These are phyloP conservation scores for Gobionotothen gibberifrons DNA, from an alignment of 2,797 vertebrate genomes.

Conservation along the genomic window DNA sequence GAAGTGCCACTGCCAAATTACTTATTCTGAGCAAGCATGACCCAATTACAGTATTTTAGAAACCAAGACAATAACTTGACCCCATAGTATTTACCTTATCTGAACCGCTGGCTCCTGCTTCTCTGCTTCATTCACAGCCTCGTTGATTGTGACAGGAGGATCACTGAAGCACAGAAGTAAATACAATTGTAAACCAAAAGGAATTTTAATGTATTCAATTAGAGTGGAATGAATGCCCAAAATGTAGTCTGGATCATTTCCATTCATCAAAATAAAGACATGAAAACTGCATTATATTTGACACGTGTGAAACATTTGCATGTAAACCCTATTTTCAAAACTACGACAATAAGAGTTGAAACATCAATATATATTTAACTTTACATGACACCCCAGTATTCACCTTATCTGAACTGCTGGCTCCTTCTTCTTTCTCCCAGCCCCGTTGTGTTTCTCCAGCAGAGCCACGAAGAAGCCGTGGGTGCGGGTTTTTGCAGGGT, in stretches of 20 bases:
- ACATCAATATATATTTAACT: neutral
- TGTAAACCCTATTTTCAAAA: no score
- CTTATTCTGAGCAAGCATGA: neutral
- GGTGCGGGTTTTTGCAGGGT: conserved; percentile 85
- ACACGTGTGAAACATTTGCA: no score
- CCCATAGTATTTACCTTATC: conserved; percentile 50
- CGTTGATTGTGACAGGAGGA: neutral
- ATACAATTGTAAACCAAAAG: no score
- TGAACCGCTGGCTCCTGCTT: conserved; percentile 13
- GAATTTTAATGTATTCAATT: no score
- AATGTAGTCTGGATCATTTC: no score
- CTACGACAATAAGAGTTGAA: neutral
- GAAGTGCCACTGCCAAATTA: no score
- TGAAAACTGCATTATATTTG: no score
- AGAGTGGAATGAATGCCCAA: no score
- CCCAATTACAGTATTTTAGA: neutral
- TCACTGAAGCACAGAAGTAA: no score
- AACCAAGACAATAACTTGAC: neutral
- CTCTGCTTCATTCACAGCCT: neutral
- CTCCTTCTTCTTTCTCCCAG: conserved; percentile 4
- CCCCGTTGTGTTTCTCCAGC: conserved; percentile 78
- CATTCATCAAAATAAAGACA: no score
- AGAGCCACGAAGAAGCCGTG: conserved; percentile 94
- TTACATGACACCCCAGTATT: neutral
- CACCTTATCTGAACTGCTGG: conserved; percentile 48